These are phyloP conservation scores for Drosophila guanche DNA, from an alignment of 1,140 invertebrate species.

Conservation along the genomic window DNA sequence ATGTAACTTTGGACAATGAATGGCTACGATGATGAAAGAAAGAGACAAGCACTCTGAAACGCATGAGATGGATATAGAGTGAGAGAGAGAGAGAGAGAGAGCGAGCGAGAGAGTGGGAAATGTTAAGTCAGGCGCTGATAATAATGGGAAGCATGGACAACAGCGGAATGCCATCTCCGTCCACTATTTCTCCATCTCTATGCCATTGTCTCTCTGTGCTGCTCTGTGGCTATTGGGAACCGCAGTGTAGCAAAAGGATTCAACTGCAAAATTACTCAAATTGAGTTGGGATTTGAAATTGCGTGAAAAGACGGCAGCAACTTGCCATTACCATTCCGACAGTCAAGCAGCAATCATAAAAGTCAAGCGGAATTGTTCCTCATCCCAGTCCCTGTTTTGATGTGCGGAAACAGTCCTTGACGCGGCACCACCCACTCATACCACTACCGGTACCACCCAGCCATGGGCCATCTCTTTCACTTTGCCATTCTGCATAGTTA, in stretches of 20 bases:
- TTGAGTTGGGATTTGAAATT: conserved; percentile 82
- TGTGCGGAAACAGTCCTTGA: conserved; percentile 57
- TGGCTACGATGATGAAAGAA: conserved; percentile 15
- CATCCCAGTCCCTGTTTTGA: conserved; percentile 32
- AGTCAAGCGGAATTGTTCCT: conserved; percentile 63
- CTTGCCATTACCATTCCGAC: conserved; percentile 50
- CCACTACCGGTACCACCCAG: conserved; percentile 26
- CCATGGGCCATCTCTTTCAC: conserved; percentile 66
- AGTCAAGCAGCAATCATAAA: conserved; percentile 73
- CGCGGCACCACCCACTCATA: conserved; percentile 38
- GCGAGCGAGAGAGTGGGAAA: conserved; percentile 6
- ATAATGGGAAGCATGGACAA: conserved; percentile 39
- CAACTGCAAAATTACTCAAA: conserved; percentile 78
- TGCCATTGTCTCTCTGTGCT: neutral
- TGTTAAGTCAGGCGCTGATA: conserved; percentile 19
- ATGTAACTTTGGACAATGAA: conserved; percentile 67
- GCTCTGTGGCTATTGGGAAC: conserved; percentile 16
- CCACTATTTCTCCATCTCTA: neutral
- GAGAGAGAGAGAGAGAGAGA: conserved; percentile 15
- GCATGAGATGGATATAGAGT: neutral
- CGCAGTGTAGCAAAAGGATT: conserved; percentile 71
- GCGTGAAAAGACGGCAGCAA: conserved; percentile 71
- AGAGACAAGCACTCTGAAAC: neutral
- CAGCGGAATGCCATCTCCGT: conserved; percentile 9
- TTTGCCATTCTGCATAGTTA: conserved; percentile 73